A percentile compares a stretch with the other conserved stretches of the same genome.
Conservation (phyloP, 2,888 invertebrate species). For the Monoplex corrugatus region DNA sequence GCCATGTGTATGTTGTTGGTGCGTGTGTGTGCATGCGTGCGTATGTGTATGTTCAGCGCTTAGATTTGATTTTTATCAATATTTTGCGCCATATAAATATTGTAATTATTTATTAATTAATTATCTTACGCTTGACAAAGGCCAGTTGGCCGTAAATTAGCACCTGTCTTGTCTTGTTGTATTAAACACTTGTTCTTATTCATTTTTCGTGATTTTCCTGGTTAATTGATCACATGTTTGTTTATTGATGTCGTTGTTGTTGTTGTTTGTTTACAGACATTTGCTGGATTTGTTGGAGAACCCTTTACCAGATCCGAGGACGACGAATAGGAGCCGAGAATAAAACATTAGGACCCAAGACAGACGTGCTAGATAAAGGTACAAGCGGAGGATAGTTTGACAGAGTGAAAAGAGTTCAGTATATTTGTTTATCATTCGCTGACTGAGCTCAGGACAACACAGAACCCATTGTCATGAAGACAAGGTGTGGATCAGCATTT, state of each 20-base stretch:
- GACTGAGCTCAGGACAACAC: not conserved
- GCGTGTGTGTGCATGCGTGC: not conserved
- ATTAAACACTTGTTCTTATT: too few relatives aligned
- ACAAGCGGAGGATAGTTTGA: too few relatives aligned
- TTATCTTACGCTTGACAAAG: too few relatives aligned
- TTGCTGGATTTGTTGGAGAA: conserved; percentile 33
- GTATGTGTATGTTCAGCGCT: too few relatives aligned
- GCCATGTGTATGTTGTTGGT: not conserved
- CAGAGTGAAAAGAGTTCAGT: too few relatives aligned
- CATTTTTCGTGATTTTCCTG: too few relatives aligned
- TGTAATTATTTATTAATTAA: not conserved
- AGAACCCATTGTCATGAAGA: not conserved
- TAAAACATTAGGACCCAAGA: not conserved
- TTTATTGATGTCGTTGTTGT: not conserved
- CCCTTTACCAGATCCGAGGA: conserved; percentile 15
- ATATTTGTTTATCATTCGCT: not conserved
- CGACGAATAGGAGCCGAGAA: not conserved
- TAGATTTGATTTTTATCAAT: too few relatives aligned
- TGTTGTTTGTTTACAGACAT: conserved; percentile 11
- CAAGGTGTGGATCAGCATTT: not conserved
- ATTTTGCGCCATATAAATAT: not conserved
- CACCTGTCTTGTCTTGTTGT: too few relatives aligned
- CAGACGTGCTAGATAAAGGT: too few relatives aligned
- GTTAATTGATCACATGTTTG: not conserved
- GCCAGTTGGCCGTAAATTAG: too few relatives aligned